Conservation (phyloP, 2,888 invertebrate species). For the Bimastos eiseni region DNA sequence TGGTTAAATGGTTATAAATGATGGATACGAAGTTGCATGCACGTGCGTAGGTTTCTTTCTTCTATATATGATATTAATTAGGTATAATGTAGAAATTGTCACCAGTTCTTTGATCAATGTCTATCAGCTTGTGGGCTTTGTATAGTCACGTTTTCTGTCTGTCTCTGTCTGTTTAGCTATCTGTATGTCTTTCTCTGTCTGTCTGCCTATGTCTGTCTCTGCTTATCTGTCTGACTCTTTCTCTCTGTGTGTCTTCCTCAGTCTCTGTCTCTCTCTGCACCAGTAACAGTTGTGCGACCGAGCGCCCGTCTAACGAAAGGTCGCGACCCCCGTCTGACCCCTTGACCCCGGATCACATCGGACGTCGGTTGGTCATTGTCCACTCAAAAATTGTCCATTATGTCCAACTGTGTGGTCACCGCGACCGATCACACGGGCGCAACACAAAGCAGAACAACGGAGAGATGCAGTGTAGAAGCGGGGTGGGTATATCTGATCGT, state of each 20-base stretch:
- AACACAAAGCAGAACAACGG: conserved; percentile 4
- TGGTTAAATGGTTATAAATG: too few relatives aligned
- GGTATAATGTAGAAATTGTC: too few relatives aligned
- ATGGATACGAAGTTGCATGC: too few relatives aligned
- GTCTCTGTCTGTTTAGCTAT: not conserved
- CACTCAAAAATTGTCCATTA: conserved; percentile 1
- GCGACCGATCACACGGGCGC: not conserved
- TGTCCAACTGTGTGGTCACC: not conserved
- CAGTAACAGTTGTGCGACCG: conserved; percentile 22
- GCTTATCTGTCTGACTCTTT: too few relatives aligned
- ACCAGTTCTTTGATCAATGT: too few relatives aligned
- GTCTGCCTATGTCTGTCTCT: not conserved
- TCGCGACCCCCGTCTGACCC: conserved; percentile 6
- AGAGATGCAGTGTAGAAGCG: not conserved
- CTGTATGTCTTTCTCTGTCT: not conserved
- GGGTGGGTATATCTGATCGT: not conserved
- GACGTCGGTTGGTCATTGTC: not conserved
- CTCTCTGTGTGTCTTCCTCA: not conserved
- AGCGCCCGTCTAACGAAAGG: conserved; percentile 10
- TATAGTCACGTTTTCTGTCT: not conserved
- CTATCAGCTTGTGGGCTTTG: too few relatives aligned
- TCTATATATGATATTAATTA: too few relatives aligned
- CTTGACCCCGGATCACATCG: not conserved
- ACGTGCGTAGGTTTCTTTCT: too few relatives aligned
- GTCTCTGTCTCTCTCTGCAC: not conserved